Evolutionary conservation across 2,888 invertebrate species (phyloP), one percentile per base, ranked within the genome.

Genomic region (Sinodicranocentrus sp.): DNA sequence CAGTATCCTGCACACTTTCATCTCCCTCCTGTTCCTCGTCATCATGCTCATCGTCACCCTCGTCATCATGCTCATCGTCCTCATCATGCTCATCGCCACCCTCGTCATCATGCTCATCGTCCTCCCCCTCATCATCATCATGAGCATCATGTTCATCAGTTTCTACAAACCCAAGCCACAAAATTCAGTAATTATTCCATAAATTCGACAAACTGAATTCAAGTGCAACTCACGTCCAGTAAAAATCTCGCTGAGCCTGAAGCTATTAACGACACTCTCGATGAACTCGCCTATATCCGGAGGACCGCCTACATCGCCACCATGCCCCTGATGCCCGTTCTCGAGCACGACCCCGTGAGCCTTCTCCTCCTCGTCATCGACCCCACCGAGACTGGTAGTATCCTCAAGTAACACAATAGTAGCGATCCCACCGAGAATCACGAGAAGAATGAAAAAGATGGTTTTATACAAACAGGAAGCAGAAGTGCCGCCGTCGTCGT

Each of bases 351-450:
- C n/a, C 15, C 52, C n/a, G 19, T 17, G 3, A 13, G 43, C 67
- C 52, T 48, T 17, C 52, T 70, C 23, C 28, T 70, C 43, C 23
- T 57, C 65, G 10, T 54, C 59, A 28, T 8, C 39, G 23, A 63
- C 5, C 59, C 25, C 26, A 26, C 54, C 70, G 1, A 48, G 44
- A 67, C 19, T 43, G 43, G 15, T n/a, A n/a, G n/a, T 73, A 15
- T 78, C 78, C 17, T 78, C 78, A 6, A 78, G 70, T 1, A 78
- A 21, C 15, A 78, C 78, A 17, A 78, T 78, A 0, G 78, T 78
- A 1, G 78, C 78, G 1, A 78, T 78, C 2, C 78, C 78, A 13
- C 78, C 78, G 10, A 78, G 63, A 21, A 78, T 78, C 1, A 78
- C 28, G 5, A 78, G 33, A 0, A 78, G n/a, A 25, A 78, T 44